These are phyloP conservation scores for Oceanodroma tethys DNA, from an alignment of 2,113 vertebrate genomes.

Conservation along the genomic window DNA sequence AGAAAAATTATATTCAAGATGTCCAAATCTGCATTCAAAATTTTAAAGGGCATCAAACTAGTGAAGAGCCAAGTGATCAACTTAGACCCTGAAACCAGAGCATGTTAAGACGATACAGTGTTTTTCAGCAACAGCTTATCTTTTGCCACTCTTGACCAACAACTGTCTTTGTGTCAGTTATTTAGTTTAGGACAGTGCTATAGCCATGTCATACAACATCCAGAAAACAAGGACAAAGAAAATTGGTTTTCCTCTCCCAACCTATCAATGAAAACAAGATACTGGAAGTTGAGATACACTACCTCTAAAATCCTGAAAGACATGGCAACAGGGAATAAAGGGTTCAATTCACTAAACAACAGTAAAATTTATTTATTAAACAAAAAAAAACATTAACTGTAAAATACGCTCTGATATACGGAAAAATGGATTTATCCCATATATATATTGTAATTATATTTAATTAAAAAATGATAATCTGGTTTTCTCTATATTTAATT, in stretches of 20 bases:
- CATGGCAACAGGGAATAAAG: neutral
- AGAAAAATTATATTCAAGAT: neutral
- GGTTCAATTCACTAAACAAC: neutral
- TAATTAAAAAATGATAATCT: neutral
- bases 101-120: neutral
- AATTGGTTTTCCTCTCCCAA: neutral
- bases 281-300: neutral
- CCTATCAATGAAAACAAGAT: neutral
- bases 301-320: neutral
- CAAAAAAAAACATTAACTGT: neutral
- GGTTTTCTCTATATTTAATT: neutral
- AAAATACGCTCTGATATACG: fast-evolving
- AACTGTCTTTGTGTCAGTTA: neutral
- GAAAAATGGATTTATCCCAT: neutral
- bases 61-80: neutral
- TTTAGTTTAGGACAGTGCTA: neutral
- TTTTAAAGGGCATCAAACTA: neutral
- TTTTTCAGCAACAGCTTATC: neutral
- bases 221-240: neutral
- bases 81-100: neutral
- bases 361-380: neutral
- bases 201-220: neutral
- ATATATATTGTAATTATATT: neutral
- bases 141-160: neutral
- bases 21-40: neutral